These are phyloP conservation scores for Xylocampa areola DNA, from an alignment of 2,888 invertebrate species.

Conservation along the genomic window DNA sequence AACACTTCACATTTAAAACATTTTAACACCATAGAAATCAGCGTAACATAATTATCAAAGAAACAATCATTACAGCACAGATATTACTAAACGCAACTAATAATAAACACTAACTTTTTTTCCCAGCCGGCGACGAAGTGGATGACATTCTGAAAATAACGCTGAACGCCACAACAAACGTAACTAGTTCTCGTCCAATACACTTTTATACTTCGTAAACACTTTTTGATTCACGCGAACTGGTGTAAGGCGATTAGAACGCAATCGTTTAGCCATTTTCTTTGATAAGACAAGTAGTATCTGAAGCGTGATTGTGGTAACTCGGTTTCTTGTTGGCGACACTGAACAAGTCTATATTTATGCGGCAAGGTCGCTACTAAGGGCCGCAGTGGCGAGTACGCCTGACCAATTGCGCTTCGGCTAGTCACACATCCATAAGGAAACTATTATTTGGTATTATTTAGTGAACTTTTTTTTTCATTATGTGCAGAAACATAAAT, in stretches of 20 bases:
- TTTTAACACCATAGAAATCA: constrained; percentile 26
- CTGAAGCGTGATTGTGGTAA: constrained; percentile 69
- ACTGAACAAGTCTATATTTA: constrained; percentile 80
- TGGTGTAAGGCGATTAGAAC: constrained; percentile 75
- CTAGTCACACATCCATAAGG: constrained; percentile 57
- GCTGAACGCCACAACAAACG: constrained; percentile 66
- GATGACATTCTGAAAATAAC: constrained; percentile 85
- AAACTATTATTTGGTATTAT: constrained; percentile 16
- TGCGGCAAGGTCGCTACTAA: constrained; percentile 80
- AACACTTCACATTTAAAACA: constrained; percentile 41
- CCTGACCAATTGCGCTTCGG: constrained; percentile 72
- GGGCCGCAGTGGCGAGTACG: constrained; percentile 72
- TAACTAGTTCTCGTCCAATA: constrained; percentile 76
- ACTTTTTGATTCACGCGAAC: constrained; percentile 74
- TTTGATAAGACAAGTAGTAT: constrained; percentile 82
- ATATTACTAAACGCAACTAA: constrained; percentile 62
- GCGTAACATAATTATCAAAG: constrained; percentile 33
- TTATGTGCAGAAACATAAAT: background rate
- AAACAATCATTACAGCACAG: constrained; percentile 45
- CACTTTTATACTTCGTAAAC: constrained; percentile 77
- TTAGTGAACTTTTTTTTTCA: background rate
- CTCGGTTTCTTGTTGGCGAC: constrained; percentile 79
- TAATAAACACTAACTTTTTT: constrained; percentile 82
- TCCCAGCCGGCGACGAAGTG: constrained; percentile 77
- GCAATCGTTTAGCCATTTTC: constrained; percentile 87